Conservation (phyloP, 2,888 invertebrate genomes). For the Busseola fusca region DNA sequence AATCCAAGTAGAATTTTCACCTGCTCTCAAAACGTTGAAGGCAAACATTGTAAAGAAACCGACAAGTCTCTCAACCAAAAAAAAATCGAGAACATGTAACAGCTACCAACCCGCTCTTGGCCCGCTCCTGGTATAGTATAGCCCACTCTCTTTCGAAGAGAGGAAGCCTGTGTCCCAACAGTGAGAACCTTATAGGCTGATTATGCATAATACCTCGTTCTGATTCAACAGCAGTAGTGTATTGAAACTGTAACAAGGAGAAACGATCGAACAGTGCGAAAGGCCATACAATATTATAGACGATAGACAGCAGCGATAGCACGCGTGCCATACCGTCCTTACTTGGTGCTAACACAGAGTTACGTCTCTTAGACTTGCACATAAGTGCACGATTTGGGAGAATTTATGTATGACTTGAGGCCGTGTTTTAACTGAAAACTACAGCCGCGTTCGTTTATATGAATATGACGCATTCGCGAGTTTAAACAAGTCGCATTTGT, state of each 20-base stretch:
- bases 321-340: constrained; percentile 67
- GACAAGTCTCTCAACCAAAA: too few species aligned
- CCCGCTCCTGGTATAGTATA: too few species aligned
- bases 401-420: neutral
- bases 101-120: too few species aligned
- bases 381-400: neutral
- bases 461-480: neutral
- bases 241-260: constrained; percentile 22
- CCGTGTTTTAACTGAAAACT: neutral
- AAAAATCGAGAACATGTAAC: too few species aligned
- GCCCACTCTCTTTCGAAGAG: neutral
- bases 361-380: constrained; percentile 28
- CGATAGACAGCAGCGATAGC: constrained; percentile 71
- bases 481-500: neutral
- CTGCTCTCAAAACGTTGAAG: too few species aligned
- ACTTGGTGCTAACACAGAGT: constrained; percentile 40
- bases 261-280: constrained; percentile 21
- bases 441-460: neutral
- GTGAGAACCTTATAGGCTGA: neutral
- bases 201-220: too few species aligned
- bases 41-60: too few species aligned
- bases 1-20: neutral
- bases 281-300: constrained; percentile 61
- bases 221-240: constrained; percentile 35
- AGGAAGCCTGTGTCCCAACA: neutral